Evolutionary conservation across 2,797 vertebrate species (phyloP).

Genomic region (Aeoliscus strigatus): DNA sequence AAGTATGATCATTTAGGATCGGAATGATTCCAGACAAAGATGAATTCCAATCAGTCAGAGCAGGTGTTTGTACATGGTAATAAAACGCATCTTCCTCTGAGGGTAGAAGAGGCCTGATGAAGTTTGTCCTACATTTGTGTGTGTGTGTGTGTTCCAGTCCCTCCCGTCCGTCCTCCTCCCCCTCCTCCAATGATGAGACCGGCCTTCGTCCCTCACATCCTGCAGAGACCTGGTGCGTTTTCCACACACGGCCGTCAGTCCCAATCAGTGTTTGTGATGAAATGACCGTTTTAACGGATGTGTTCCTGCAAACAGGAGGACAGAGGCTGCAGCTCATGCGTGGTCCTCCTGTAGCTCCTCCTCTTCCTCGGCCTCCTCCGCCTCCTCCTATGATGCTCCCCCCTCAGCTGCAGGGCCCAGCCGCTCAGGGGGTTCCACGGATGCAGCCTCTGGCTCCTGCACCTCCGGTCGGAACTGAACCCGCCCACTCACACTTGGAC

Average conservation of each 20-base stretch:
- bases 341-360: constrained; percentile 82
- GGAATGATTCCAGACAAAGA: too few species aligned
- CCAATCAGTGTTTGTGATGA: not conserved
- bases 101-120: too few species aligned
- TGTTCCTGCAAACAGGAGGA: constrained; percentile 61
- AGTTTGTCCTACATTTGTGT: too few species aligned
- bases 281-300: too few species aligned
- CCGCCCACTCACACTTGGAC: too few species aligned
- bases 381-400: constrained; percentile 87
- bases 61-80: too few species aligned
- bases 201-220: constrained; percentile 87
- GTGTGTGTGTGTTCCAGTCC: constrained; percentile 51
- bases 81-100: too few species aligned
- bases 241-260: too few species aligned
- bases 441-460: constrained; percentile 54
- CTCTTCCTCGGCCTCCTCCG: constrained; percentile 82
- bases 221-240: constrained; percentile 87
- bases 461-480: constrained; percentile 64
- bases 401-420: constrained; percentile 73
- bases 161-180: constrained; percentile 63
- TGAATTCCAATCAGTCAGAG: too few species aligned
- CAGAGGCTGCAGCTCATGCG: constrained; percentile 82
- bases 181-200: constrained; percentile 84
- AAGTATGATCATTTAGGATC: too few species aligned
- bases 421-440: constrained; percentile 60